phyloP scores from a whole-genome alignment of 2,113 vertebrate species.

The Opisthocomus hoazin region DNA sequence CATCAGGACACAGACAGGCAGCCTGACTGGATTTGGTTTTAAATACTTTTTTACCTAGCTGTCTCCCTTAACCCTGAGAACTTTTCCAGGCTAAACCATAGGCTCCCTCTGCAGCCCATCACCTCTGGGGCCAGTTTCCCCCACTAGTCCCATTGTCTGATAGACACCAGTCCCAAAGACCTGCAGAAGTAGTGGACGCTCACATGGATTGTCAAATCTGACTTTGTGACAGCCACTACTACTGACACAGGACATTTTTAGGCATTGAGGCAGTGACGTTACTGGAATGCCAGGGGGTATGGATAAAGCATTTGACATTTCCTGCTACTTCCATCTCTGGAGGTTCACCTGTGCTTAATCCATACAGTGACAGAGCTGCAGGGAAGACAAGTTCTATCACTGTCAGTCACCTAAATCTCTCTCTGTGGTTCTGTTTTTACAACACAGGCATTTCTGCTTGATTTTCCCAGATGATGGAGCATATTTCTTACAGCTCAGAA shows the following conservation, averaged over 20 bases:
- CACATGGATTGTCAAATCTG: neutral
- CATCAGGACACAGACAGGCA: neutral
- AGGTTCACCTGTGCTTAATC: neutral
- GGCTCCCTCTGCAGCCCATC: neutral
- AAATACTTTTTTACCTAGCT: neutral
- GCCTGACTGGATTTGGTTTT: neutral
- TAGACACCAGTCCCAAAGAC: neutral
- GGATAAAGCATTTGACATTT: neutral
- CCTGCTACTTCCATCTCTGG: neutral
- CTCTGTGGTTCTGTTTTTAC: neutral
- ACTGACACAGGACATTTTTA: neutral
- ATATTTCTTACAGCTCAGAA: neutral
- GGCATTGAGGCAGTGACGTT: neutral
- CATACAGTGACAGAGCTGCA: neutral
- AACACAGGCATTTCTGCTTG: neutral
- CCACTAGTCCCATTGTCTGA: accelerated
- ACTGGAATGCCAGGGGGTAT: neutral
- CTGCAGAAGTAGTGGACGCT: neutral
- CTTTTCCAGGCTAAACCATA: neutral
- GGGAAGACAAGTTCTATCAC: neutral
- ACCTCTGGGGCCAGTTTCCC: neutral
- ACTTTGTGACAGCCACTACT: neutral
- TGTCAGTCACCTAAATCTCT: neutral
- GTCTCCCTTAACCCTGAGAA: neutral
- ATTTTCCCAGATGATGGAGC: neutral